Conservation (phyloP, 1,140 invertebrate species). For the Drosophila bocki region DNA sequence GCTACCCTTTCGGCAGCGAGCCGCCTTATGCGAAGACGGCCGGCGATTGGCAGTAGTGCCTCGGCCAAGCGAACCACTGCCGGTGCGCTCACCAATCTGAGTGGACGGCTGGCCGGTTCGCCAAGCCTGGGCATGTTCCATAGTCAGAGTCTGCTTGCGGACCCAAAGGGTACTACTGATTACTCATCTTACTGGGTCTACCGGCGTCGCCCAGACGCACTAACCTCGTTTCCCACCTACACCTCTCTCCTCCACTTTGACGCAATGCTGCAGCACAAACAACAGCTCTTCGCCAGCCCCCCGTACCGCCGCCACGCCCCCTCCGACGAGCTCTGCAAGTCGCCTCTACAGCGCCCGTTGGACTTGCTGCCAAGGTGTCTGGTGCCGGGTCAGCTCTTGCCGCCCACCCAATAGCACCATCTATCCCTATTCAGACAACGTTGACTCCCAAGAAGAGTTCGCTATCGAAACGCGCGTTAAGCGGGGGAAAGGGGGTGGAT, state of each 20-base stretch:
- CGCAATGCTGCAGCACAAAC: constrained; percentile 28
- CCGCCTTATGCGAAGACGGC: neutral
- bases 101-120: neutral
- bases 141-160: constrained; percentile 1
- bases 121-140: constrained; percentile 9
- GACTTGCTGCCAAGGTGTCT: constrained; percentile 36
- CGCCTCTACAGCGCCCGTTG: constrained; percentile 4
- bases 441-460: constrained; percentile 51
- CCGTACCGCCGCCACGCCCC: constrained; percentile 14
- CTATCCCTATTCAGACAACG: neutral
- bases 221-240: constrained; percentile 57
- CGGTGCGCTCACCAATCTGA: constrained; percentile 1
- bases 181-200: constrained; percentile 22
- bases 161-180: constrained; percentile 58
- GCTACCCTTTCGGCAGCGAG: neutral
- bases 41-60: neutral
- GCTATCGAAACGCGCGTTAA: constrained; percentile 35
- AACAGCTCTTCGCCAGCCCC: constrained; percentile 2
- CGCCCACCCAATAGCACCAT: neutral
- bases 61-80: constrained; percentile 2
- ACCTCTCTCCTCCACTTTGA: constrained; percentile 37
- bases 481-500: constrained; percentile 41
- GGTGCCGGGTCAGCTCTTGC: constrained; percentile 1
- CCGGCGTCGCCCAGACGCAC: constrained; percentile 41
- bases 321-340: constrained; percentile 8